Base-by-base conservation (phyloP, 2,888 invertebrate genomes). In the Eueremaeus valkanovi region DNA sequence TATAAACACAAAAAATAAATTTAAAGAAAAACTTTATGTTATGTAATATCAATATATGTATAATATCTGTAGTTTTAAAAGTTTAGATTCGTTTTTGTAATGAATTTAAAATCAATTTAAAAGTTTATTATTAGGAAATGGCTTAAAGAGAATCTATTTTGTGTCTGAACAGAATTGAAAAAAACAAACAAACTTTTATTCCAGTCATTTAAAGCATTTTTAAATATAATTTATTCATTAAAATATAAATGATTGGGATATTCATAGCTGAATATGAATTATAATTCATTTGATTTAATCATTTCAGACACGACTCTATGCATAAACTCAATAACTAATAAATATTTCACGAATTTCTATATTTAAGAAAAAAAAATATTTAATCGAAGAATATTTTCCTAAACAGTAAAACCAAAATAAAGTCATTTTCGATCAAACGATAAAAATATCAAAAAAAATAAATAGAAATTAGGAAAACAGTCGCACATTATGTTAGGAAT, bases 241-340 rank as follows among this genome's bases (percentile, higher is more conserved):
- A 45, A 11, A 3, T 6, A 18, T 3, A 55, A 3, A 21, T 21
- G 21, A 55, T 55, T 13, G 2, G 24, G 21, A 55, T 55, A 55
- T 55, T 55, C n/a, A 63, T 63, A 29, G 33, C 13, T n/a, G n/a
- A n/a, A n/a, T n/a, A n/a, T n/a, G n/a, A 27, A 36, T 33, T 63
- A n/a, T 18, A n/a, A 27, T 33, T 61, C 18, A 61, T 61, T 61
- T 24, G 3, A 51, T n/a, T 63, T 21, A 63, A 63, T 63, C 63
- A 63, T 63, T 63, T 63, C 3, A 61, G 29, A 11, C 21, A 51
- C 5, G 11, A 36, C 36, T 36, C 36, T 36, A 36, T 36, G 11
- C n/a, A n/a, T n/a, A 45, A 45, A 45, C 45, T 36, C 6, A 33
- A 63, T 63, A 63, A 63, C 33, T 63, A 63, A 63, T 63, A 63